Evolutionary conservation across 2,797 vertebrate genomes (phyloP).

Genomic region (Antrozous pallidus): DNA sequence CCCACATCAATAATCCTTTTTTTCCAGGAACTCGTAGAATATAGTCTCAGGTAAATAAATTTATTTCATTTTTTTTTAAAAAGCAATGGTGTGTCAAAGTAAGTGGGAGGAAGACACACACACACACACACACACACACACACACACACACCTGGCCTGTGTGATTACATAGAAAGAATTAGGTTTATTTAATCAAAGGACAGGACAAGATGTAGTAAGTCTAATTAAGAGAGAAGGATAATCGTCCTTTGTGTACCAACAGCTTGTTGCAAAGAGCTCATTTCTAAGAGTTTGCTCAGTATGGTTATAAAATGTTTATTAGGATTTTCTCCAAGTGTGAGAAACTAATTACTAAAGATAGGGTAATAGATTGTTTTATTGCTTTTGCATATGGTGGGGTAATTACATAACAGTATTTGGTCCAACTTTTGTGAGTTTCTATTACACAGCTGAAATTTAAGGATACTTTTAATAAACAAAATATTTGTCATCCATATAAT

Average conservation of each 20-base stretch:
- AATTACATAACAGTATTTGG: not conserved
- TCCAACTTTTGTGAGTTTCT: not conserved
- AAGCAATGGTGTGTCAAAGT: not conserved
- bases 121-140: not conserved
- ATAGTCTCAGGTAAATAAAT: conserved; percentile 9
- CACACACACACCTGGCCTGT: not conserved
- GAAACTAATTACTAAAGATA: conserved; percentile 19
- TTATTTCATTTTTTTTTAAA: not conserved
- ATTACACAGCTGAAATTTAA: conserved; percentile 22
- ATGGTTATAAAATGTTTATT: not conserved
- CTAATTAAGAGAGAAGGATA: not conserved
- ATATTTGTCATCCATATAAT: not conserved
- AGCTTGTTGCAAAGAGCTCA: not conserved
- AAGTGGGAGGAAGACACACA: not conserved
- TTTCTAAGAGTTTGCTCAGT: not conserved
- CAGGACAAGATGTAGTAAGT: not conserved
- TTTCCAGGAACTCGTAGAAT: conserved; percentile 14
- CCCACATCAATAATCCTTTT: not conserved
- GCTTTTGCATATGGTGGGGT: not conserved
- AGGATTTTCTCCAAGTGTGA: conserved; percentile 10
- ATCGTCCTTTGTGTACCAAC: not conserved
- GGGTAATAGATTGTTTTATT: not conserved
- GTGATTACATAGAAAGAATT: not conserved
- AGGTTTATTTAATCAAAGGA: not conserved
- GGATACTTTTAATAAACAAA: conserved; percentile 13